Evolutionary conservation across 1,140 invertebrate genomes (phyloP).

Genomic region (Bombus haemorrhoidalis): DNA sequence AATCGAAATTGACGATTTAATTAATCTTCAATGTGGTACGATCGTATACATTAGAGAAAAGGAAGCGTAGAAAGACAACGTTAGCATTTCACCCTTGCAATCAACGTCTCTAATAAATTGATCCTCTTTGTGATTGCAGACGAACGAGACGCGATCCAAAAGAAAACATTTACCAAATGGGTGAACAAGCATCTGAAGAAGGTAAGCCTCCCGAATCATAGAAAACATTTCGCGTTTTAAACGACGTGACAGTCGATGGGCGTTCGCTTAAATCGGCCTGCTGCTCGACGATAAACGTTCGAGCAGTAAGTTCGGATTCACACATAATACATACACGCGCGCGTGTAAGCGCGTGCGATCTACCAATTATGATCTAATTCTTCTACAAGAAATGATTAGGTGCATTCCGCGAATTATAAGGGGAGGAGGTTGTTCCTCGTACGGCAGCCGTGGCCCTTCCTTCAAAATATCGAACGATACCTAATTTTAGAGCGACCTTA

Average conservation of each 20-base stretch:
- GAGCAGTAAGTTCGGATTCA: background rate
- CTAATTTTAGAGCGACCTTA: slow-evolving; percentile 55
- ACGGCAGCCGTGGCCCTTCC: slow-evolving; percentile 30
- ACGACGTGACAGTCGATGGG: slow-evolving; percentile 17
- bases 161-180: slow-evolving; percentile 99
- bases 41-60: background rate
- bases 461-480: slow-evolving; percentile 44
- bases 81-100: slow-evolving; percentile 30
- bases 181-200: slow-evolving; percentile 99
- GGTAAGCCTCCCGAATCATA: slow-evolving; percentile 86
- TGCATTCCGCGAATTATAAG: background rate
- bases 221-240: background rate
- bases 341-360: background rate
- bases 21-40: background rate
- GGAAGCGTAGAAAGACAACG: background rate
- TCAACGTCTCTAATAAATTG: background rate
- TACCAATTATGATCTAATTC: background rate
- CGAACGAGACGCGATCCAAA: slow-evolving; percentile 99
- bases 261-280: background rate
- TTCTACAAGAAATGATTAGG: background rate
- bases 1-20: slow-evolving; percentile 16
- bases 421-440: background rate
- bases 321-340: no score
- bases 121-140: slow-evolving; percentile 89
- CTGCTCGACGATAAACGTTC: background rate